Evolutionary conservation across 92 coral and sea anemone species (phyloP), one percentile per base, ranked within the genome.

Genomic region (Heteractis magnifica): DNA sequence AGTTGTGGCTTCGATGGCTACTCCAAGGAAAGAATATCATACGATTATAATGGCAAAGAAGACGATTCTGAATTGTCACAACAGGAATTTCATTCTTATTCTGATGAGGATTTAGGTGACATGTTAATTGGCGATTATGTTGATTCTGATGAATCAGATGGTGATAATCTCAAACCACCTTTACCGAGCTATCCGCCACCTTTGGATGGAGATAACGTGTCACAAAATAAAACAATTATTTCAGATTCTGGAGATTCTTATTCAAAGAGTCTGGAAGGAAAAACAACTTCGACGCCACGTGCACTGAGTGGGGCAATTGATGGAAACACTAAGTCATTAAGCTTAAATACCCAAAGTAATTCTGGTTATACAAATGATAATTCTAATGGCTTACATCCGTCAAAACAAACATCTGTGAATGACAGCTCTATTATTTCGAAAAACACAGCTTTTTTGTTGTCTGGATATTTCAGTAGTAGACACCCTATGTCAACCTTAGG

Each of bases 71-170:
- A 81, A 62, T 68, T 58, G 73, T 73, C 74, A 14, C 80, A 49
- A 34, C 71, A 74, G 21, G 73, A 75, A 68, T 68, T 23, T 68
- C 19, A 68, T 44, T 82, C 9, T 48, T 41, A 60, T 64, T 65
- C 79, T 11, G 81, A 84, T 49, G 88, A 85, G 2, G 88, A 85
- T 71, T 77, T 85, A 51, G 88, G 83, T 65, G 88, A 85, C 75
- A 85, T 85, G 88, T 71, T 85, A 53, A 85, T 85, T 3, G 83
- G 65, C 0, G 88, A 85, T 85, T 85, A 85, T 76, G 50, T 50
- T 48, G 88, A 85, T 85, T 85, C 88, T 77, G 88, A 85, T 77
- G 81, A 65, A 9, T 79, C 81, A 13, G 59, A 26, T 23, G 34
- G 51, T 11, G 77, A 68, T 7, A 62, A 71, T 11, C 6, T 62